These are phyloP conservation scores for Tetheella fluctuosa DNA, from an alignment of 2,888 invertebrate species.

Conservation along the genomic window DNA sequence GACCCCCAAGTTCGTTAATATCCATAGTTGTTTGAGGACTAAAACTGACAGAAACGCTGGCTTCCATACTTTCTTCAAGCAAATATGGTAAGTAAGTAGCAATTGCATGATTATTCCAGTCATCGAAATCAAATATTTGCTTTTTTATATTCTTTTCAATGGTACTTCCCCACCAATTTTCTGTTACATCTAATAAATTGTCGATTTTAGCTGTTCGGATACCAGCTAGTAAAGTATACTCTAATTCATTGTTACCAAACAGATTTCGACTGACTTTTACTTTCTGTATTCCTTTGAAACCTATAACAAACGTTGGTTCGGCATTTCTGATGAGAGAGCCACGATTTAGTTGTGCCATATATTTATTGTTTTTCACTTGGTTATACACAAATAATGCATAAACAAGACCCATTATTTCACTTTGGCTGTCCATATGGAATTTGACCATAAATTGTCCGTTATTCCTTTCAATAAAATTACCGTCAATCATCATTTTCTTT, in stretches of 20 bases:
- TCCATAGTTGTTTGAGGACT: constrained; percentile 83
- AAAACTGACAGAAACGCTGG: constrained; percentile 89
- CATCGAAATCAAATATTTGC: constrained; percentile 98
- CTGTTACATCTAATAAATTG: constrained; percentile 93
- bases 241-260: constrained; percentile 91
- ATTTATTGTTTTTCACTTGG: constrained; percentile 88
- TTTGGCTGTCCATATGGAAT: constrained; percentile 95
- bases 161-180: constrained; percentile 98
- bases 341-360: constrained; percentile 62
- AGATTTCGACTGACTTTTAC: constrained; percentile 95
- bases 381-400: constrained; percentile 91
- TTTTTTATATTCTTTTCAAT: constrained; percentile 89
- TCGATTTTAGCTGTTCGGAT: constrained; percentile 94
- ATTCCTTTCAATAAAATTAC: constrained; percentile 92
- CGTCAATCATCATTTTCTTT: constrained; percentile 93
- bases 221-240: constrained; percentile 97
- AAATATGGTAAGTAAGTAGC: constrained; percentile 96
- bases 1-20: constrained; percentile 89
- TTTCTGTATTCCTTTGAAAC: constrained; percentile 97
- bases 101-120: constrained; percentile 99
- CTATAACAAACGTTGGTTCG: constrained; percentile 92
- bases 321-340: constrained; percentile 63
- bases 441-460: constrained; percentile 93
- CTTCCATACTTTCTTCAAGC: constrained; percentile 89
- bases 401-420: constrained; percentile 94